These are phyloP conservation scores for Sinocyclocheilus grahami DNA, from an alignment of 2,113 vertebrate genomes.

Conservation along the genomic window DNA sequence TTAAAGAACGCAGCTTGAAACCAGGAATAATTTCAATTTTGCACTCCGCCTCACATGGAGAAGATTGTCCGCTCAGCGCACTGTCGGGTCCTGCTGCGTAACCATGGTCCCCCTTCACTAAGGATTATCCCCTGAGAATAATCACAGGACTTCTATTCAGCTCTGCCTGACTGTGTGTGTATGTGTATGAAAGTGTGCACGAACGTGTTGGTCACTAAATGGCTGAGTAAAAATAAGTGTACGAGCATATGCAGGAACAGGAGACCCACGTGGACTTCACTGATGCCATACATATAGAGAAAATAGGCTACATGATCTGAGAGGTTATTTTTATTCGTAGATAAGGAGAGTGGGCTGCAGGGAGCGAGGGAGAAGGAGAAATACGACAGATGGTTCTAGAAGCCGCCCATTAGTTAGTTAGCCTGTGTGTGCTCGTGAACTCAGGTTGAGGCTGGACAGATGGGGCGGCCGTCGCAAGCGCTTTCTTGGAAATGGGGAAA, in stretches of 20 bases:
- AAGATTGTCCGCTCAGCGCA: constrained; percentile 37
- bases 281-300: constrained; percentile 30
- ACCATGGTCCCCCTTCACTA: constrained; percentile 30
- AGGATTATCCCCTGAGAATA: constrained; percentile 50
- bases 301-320: background rate
- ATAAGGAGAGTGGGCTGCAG: constrained; percentile 17
- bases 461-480: constrained; percentile 49
- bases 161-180: constrained; percentile 7
- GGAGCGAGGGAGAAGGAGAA: constrained; percentile 30
- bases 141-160: constrained; percentile 35
- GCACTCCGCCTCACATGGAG: constrained; percentile 46
- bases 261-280: background rate
- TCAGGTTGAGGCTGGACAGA: constrained; percentile 67
- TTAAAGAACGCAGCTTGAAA: constrained; percentile 53
- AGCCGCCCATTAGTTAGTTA: constrained; percentile 60
- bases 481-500: constrained; percentile 59
- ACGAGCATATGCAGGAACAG: constrained; percentile 7
- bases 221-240: constrained; percentile 13
- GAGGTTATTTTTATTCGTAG: constrained; percentile 41
- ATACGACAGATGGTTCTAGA: constrained; percentile 65
- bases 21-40: constrained; percentile 54
- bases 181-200: background rate
- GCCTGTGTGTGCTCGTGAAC: constrained; percentile 58
- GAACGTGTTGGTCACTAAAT: background rate
- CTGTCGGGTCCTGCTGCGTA: constrained; percentile 9